These are phyloP conservation scores for Melanotaenia boesemani DNA, from an alignment of 2,797 vertebrate genomes.

Conservation along the genomic window DNA sequence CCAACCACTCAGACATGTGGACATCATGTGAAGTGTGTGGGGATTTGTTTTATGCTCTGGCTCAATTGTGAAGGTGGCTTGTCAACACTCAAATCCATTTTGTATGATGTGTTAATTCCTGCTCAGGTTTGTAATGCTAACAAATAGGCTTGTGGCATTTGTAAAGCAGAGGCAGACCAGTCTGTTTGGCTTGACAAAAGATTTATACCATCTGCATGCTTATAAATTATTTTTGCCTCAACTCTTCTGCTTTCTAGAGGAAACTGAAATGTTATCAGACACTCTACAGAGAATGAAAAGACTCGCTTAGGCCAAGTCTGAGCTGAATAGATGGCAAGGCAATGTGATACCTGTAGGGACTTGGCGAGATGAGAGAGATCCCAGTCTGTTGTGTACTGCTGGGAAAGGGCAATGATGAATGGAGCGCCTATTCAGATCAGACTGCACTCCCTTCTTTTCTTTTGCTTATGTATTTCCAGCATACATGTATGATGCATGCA, in stretches of 20 bases:
- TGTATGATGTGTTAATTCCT: not conserved
- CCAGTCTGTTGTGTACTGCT: constrained; percentile 11
- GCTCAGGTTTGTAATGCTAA: not conserved
- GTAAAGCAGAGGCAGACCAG: constrained; percentile 13
- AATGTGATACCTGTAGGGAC: constrained; percentile 49
- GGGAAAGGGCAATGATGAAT: constrained; percentile 8
- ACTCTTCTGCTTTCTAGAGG: not conserved
- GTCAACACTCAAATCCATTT: not conserved
- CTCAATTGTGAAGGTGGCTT: not conserved
- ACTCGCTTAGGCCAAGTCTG: constrained; percentile 23
- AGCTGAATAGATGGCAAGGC: constrained; percentile 42
- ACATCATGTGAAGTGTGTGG: not conserved
- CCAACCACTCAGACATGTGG: not conserved
- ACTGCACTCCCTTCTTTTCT: not conserved
- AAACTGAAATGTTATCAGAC: constrained; percentile 31
- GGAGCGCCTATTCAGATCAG: not conserved
- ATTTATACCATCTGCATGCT: not conserved
- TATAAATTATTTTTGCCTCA: not conserved
- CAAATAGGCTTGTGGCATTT: not conserved
- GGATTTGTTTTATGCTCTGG: not conserved
- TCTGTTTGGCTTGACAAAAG: not conserved
- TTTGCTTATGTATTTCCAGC: not conserved
- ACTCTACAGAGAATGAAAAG: constrained; percentile 43
- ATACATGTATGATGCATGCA: not conserved
- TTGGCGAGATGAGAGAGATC: constrained; percentile 21